Base-by-base conservation (phyloP, 1,140 invertebrate species). In the Cecropterus lyciades region DNA sequence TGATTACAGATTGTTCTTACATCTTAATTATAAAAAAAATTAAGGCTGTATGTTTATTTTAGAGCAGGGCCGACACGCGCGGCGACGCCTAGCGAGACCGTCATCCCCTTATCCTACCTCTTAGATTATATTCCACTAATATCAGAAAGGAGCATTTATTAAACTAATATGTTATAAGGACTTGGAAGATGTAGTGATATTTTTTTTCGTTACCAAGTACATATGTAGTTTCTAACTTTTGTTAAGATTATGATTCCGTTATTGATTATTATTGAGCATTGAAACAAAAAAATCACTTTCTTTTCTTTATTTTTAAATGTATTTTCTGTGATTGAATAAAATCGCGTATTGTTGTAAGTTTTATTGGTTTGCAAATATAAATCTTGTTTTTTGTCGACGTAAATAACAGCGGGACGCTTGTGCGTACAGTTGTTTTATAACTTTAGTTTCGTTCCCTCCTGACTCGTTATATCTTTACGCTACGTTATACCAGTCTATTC, bases 181-280 rank as follows among this genome's bases (percentile, higher is more conserved):
- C 67, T 76, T 75, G 66, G 37, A 71, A 72, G 70, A 75, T 78
- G 76, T 86, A 89, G 86, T 87, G 83, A 89, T 89, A 87, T n/a
- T 83, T 77, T 79, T 60, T 83, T 87, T 82, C 73, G 87, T 89
- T 89, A 89, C 87, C 87, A 87, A 77, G 53, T 82, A 75, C 68
- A 65, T 56, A 75, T 71, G 74, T 65, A 70, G 70, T 65, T 73
- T 72, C 74, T 76, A 63, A 59, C 13, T 69, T 69, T 71, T 73
- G 66, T 73, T 81, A 75, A 72, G 70, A 55, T 49, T 59, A 69
- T 59, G 63, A 70, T 82, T 77, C 56, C 68, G 64, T 77, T 82
- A 70, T 70, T 43, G 69, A 52, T n/a, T n/a, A n/a, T n/a, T 57
- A 57, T 30, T 59, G 10, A 16, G 5, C 37, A 64, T 67, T 73